Base-by-base conservation (phyloP, 2,113 vertebrate species). In the Eonycteris spelaea region DNA sequence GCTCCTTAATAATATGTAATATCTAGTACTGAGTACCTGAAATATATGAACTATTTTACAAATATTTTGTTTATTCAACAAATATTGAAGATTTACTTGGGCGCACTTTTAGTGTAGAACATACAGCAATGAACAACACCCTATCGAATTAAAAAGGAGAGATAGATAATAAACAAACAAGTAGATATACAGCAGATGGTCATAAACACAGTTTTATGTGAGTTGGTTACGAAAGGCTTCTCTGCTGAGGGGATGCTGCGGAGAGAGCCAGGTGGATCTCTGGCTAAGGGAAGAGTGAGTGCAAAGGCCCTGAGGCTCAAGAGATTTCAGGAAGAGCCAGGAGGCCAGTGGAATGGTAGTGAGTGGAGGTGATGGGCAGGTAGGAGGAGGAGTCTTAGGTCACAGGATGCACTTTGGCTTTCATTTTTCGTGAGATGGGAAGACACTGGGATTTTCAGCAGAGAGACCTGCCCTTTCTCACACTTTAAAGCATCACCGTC, bases 131-230 rank as follows among this genome's bases (percentile, higher is more conserved):
- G 61, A 73, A 35, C 21, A 13, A 15, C 1, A 11, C 7, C 5
- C 13, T 30, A 2, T 30, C 53, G 13, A 1, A 51, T 7, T n/a
- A 14, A 13, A 38, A 48, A 13, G 26, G 8, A 19, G 40, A 30
- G 8, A 51, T 24, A 24, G 55, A 33, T 13, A 45, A 28, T 2
- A 2, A 61, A 59, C 1, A 4, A 57, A 4, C 26, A 19, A 35
- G 26, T 13, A 14, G 3, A 0, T 7, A 10, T 16, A 13, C 0
- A 2, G 33, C 30, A 78, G 48, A 1, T 21, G 12, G 5, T 40
- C 8, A 19, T 43, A 40, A n/a, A 45, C 19, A 12, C 33, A 5
- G 43, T 16, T 18, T 63, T 33, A 33, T 26, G 21, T 45, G 30
- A 22, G 40, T 13, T 22, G 40, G 11, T 22, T 33, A 24, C 40